phyloP scores from a whole-genome alignment of 2,888 invertebrate genomes.

The Caenorhabditis afra region DNA sequence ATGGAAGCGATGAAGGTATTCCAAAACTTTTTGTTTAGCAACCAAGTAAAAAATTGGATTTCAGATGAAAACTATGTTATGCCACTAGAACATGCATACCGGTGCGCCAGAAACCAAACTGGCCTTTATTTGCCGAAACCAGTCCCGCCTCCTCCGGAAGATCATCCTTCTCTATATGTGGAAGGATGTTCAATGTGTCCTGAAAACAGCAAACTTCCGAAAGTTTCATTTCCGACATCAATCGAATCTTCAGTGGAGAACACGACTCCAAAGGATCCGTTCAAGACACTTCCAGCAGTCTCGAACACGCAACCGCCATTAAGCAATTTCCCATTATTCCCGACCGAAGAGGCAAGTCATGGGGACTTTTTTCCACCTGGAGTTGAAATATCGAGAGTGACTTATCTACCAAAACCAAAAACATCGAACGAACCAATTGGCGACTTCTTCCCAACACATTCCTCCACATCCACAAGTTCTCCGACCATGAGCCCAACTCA shows the following conservation, averaged over 20 bases:
- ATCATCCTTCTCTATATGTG: conserved; percentile 50
- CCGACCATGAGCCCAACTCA: conserved; percentile 18
- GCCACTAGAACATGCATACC: conserved; percentile 49
- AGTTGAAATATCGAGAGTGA: conserved; percentile 42
- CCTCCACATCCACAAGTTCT: neutral
- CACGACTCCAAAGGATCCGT: conserved; percentile 58
- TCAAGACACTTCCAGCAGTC: conserved; percentile 6
- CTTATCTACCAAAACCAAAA: conserved; percentile 19
- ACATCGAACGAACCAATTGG: conserved; percentile 38
- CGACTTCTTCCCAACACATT: conserved; percentile 44
- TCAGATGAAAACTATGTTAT: conserved; percentile 60
- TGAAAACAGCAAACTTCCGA: neutral
- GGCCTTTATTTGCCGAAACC: conserved; percentile 49
- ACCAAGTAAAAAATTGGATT: conserved; percentile 2
- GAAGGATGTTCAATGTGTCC: conserved; percentile 58
- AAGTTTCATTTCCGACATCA: neutral
- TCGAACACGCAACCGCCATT: conserved; percentile 30
- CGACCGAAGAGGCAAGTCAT: conserved; percentile 13
- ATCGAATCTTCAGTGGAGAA: conserved; percentile 13
- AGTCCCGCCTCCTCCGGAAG: conserved; percentile 50
- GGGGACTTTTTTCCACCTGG: conserved; percentile 45
- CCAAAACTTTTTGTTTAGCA: too few relatives aligned
- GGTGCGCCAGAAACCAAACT: conserved; percentile 44
- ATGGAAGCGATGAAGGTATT: conserved; percentile 79
- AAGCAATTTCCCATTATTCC: conserved; percentile 27